A percentile compares a stretch with the other conserved stretches of the same genome.
These are phyloP conservation scores for Morelia viridis DNA, from an alignment of 2,797 vertebrate genomes.

Conservation along the genomic window DNA sequence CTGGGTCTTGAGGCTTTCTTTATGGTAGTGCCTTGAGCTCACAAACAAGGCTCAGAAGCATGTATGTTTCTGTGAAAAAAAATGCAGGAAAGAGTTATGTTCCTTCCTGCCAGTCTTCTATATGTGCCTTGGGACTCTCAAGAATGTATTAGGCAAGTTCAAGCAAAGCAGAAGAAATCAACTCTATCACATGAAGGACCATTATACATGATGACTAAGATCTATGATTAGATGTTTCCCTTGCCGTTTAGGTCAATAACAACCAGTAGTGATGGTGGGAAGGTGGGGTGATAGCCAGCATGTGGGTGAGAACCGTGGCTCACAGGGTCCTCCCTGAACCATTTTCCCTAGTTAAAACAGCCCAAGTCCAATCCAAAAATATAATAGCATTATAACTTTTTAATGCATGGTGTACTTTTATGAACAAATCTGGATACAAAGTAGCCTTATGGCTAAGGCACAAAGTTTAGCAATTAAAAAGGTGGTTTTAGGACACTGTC, in stretches of 20 bases:
- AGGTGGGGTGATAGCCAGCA: neutral
- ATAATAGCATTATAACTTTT: neutral
- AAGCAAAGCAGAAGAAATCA: neutral
- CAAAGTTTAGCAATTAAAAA: neutral
- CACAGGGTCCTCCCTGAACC: neutral
- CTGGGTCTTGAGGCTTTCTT: neutral
- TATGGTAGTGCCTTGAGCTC: neutral
- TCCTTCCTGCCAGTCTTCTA: neutral
- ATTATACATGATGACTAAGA: neutral
- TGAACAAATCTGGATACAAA: neutral
- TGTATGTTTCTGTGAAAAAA: neutral
- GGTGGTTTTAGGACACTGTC: neutral
- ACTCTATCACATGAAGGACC: neutral
- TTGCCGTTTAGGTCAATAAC: neutral
- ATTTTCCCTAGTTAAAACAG: neutral
- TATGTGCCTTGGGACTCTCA: neutral
- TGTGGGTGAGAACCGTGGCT: neutral
- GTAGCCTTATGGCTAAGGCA: neutral
- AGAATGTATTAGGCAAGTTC: neutral
- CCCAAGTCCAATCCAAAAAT: neutral
- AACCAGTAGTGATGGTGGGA: neutral
- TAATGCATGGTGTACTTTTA: neutral
- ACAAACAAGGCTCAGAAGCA: neutral
- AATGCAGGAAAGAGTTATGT: neutral
- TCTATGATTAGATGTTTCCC: neutral